Base-by-base conservation (phyloP, 2,113 vertebrate genomes). In the Scomber colias region DNA sequence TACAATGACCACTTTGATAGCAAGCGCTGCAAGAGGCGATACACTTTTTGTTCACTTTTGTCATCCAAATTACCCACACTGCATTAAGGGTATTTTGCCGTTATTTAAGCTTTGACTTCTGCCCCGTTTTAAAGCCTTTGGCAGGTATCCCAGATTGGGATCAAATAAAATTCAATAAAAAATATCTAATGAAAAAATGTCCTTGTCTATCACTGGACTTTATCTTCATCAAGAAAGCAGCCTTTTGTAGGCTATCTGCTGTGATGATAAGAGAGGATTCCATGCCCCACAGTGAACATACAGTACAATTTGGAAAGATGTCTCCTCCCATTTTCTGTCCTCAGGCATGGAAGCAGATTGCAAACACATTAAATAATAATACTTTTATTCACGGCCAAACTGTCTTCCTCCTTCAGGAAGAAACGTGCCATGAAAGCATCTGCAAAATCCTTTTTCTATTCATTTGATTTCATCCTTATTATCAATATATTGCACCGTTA, bases 331-430 rank as follows among this genome's bases (percentile, higher is more conserved):
- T 84, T 85, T 82, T 79, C 56, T 82, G 60, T 84, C 93, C 80
- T 82, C 71, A 12, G 92, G 91, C 87, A 67, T 66, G 48, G 86
- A 79, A 85, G 67, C 93, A 92, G 89, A 92, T 90, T 91, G 89
- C 83, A 82, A 74, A 77, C 68, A 56, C 81, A 91, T 88, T 82
- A 87, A 92, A 89, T 86, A 90, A 73, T 91, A 79, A 85, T 83
- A 57, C 53, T 66, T 84, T 83, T 14, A 89, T 84, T 83, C 50
- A 70, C 24, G 80, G 79, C 71, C 90, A 87, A 79, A 69, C 31
- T 30, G 67, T 64, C 24, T 71, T 83, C 44, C 30, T 64, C 66
- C 77, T 71, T 78, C 70, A 31, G 64, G 48, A 77, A 13, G 51
- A 60, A 45, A 60, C 46, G 44, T 48, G 76, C 15, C 50, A 74